Evolutionary conservation across 2,888 invertebrate species (phyloP).

Genomic region (Autographa pulchrina): DNA sequence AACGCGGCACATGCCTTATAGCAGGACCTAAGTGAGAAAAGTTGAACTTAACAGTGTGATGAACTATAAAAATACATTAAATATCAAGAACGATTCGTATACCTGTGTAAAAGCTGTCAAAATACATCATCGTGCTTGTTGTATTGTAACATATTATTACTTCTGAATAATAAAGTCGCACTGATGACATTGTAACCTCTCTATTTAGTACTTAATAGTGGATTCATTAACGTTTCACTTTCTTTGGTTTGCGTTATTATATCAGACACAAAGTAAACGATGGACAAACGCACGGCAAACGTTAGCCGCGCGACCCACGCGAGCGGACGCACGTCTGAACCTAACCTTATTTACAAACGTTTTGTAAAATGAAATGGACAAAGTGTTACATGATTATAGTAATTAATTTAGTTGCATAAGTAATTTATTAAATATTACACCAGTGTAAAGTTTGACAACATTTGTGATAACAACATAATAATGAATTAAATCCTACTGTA

Average conservation of each 20-base stretch:
- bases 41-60: no score
- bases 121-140: neutral
- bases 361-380: conserved; percentile 24
- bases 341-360: neutral
- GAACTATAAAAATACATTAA: neutral
- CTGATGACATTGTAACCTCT: neutral
- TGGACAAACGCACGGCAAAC: neutral
- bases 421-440: conserved; percentile 36
- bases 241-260: neutral
- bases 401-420: neutral
- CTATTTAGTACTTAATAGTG: neutral
- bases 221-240: neutral
- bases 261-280: neutral
- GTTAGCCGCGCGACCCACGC: neutral
- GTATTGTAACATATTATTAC: neutral
- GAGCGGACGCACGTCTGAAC: neutral
- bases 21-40: no score
- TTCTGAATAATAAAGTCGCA: neutral
- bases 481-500: conserved; percentile 18
- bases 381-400: conserved; percentile 19
- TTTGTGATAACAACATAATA: conserved; percentile 48
- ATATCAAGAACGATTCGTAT: neutral
- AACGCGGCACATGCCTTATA: conserved; percentile 12
- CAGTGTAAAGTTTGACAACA: conserved; percentile 40
- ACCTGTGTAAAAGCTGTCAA: neutral